Evolutionary conservation across 2,888 invertebrate species (phyloP).

Genomic region (Drepanosiphum platanoidis): DNA sequence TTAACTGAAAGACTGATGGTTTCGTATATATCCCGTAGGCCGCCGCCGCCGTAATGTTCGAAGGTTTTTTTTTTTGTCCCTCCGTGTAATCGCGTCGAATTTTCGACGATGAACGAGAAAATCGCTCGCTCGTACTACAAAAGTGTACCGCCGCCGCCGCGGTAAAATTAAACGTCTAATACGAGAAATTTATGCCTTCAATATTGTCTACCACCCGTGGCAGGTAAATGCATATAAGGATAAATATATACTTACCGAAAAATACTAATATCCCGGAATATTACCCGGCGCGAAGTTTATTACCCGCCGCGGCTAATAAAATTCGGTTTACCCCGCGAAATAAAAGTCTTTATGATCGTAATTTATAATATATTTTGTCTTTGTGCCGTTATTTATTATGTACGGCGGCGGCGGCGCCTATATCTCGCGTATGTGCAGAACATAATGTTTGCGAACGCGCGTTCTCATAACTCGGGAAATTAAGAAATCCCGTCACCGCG

Average conservation of each 20-base stretch:
- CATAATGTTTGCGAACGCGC: too few species aligned
- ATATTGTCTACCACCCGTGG: constrained; percentile 35
- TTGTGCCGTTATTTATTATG: too few species aligned
- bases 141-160: not conserved
- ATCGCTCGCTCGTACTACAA: not conserved
- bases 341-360: constrained; percentile 17
- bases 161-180: constrained; percentile 31
- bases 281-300: constrained; percentile 1
- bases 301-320: not conserved
- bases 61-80: not conserved
- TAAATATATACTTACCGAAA: constrained; percentile 16
- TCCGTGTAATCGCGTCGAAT: constrained; percentile 1
- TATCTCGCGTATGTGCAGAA: too few species aligned
- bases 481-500: too few species aligned
- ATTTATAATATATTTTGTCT: not conserved
- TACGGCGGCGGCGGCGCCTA: too few species aligned
- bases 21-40: not conserved
- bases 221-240: not conserved
- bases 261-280: constrained; percentile 28
- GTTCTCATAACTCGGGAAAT: too few species aligned
- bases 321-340: not conserved
- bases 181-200: constrained; percentile 40
- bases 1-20: constrained; percentile 30
- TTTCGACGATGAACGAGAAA: not conserved
- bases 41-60: not conserved